Conservation (phyloP, 2,888 invertebrate species). For the Nymphalis polychloros region DNA sequence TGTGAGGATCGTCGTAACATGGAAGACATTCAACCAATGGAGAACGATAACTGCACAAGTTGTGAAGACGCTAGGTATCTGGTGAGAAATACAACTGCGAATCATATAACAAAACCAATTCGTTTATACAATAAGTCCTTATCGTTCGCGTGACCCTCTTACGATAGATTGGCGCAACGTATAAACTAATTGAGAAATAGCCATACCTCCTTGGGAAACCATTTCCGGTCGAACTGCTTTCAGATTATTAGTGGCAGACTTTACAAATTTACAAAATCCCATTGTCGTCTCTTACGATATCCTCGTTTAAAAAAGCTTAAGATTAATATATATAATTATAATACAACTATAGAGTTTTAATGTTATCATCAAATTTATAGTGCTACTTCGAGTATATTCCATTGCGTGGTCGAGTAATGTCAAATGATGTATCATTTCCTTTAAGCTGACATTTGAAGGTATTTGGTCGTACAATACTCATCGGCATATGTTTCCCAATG, state of each 20-base stretch:
- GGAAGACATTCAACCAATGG: conserved; percentile 68
- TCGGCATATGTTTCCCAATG: conserved; percentile 56
- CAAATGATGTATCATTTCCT: conserved; percentile 23
- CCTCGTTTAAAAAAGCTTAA: no score
- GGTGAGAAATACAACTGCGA: conserved; percentile 46
- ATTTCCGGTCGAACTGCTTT: no score
- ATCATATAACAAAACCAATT: not conserved
- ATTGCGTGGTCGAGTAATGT: not conserved
- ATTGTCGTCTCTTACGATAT: not conserved
- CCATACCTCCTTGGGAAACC: no score
- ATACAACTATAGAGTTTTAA: no score
- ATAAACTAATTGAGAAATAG: no score
- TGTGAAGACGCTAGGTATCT: conserved; percentile 72
- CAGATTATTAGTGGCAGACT: no score
- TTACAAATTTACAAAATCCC: not conserved
- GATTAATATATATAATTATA: no score
- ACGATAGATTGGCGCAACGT: no score
- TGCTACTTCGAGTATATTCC: no score
- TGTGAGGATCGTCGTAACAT: conserved; percentile 69
- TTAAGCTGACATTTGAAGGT: conserved; percentile 68
- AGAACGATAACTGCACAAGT: conserved; percentile 62
- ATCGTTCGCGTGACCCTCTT: no score
- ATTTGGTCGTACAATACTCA: conserved; percentile 73
- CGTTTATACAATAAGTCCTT: not conserved
- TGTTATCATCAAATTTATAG: no score